Percentiles rank a stretch among this genome's conserved stretches.
These are phyloP conservation scores for Muscicapa striata DNA, from an alignment of 2,797 vertebrate genomes.

Conservation along the genomic window DNA sequence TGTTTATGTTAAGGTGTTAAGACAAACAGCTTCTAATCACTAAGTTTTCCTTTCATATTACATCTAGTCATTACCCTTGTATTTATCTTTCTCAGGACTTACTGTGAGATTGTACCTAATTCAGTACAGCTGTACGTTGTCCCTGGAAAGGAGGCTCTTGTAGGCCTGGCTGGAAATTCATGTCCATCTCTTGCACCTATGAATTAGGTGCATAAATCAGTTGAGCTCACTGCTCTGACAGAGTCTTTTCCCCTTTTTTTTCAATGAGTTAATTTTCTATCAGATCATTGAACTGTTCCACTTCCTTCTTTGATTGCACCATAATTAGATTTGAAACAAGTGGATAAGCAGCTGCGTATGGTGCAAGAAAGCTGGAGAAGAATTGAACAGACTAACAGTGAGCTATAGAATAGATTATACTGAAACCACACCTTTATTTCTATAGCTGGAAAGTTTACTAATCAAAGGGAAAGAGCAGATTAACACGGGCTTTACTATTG, in stretches of 20 bases:
- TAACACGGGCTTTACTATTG: neutral
- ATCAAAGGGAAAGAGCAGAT: neutral
- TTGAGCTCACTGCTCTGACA: neutral
- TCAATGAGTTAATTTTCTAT: constrained; percentile 3
- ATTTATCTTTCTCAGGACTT: neutral
- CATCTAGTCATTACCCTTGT: neutral
- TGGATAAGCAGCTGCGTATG: neutral
- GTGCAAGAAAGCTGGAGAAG: neutral
- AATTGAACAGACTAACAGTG: neutral
- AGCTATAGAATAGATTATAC: neutral
- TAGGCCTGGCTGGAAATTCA: neutral
- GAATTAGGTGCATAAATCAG: neutral
- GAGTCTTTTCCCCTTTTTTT: neutral
- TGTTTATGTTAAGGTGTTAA: neutral
- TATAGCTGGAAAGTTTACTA: neutral
- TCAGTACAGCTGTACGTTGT: neutral
- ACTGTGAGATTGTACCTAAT: neutral
- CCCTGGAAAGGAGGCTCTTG: neutral
- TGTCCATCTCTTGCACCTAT: neutral
- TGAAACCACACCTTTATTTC: neutral
- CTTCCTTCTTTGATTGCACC: neutral
- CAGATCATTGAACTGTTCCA: neutral
- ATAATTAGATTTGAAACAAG: constrained; percentile 23
- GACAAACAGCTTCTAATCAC: neutral
- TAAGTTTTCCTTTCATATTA: neutral